Evolutionary conservation across 30 jellyfish, hydroid and myxozoan genomes (phyloP).

Genomic region (Aurelia sp.): DNA sequence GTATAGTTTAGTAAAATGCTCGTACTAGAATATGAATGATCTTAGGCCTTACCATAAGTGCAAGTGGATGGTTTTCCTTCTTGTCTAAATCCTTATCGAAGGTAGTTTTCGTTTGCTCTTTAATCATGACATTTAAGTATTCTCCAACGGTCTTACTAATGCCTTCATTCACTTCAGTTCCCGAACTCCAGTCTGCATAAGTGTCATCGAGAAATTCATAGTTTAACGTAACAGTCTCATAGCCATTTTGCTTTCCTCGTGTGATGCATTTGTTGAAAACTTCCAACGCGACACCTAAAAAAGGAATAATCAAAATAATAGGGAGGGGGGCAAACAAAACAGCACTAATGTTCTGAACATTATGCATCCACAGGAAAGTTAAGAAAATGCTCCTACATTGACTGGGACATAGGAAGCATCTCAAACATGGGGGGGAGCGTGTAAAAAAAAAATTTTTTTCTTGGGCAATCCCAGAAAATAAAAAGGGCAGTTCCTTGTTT

Average conservation of each 20-base stretch:
- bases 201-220: conserved; percentile 71
- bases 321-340: not conserved
- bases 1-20: too few relatives aligned
- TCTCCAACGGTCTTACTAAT: not conserved
- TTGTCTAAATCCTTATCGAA: conserved; percentile 36
- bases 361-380: too few relatives aligned
- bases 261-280: conserved; percentile 49
- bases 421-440: too few relatives aligned
- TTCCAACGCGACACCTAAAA: conserved; percentile 46
- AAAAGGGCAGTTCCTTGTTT: too few relatives aligned
- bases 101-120: not conserved
- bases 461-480: too few relatives aligned
- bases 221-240: conserved; percentile 4
- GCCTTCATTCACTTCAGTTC: conserved; percentile 1
- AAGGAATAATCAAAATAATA: not conserved
- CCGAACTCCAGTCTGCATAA: conserved; percentile 60
- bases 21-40: too few relatives aligned
- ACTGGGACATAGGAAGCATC: too few relatives aligned
- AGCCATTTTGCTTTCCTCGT: conserved; percentile 12
- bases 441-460: too few relatives aligned
- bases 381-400: too few relatives aligned
- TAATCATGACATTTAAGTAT: not conserved
- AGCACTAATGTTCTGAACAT: too few relatives aligned
- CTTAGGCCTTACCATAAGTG: conserved; percentile 43
- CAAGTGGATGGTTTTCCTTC: conserved; percentile 56